A percentile compares a stretch with the other conserved stretches of the same genome.
These are phyloP conservation scores for Halichondria panicea DNA, from an alignment of 37 sponge, comb jelly and placozoan genomes.

Conservation along the genomic window DNA sequence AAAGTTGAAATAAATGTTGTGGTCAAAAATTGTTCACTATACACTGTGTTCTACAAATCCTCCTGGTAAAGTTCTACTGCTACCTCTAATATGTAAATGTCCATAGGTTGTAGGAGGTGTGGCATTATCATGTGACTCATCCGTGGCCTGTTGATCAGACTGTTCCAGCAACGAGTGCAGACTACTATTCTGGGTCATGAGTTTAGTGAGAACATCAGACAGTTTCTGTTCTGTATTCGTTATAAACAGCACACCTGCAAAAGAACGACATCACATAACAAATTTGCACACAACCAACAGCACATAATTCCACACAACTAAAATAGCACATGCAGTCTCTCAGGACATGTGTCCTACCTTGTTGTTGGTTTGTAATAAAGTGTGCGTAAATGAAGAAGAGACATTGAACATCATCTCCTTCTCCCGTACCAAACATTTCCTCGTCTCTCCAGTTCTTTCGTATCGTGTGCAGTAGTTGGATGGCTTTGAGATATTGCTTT, in stretches of 20 bases:
- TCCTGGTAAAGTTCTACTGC: background rate
- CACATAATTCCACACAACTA: background rate
- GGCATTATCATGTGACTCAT: slow-evolving; percentile 6
- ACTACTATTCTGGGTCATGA: slow-evolving; percentile 66
- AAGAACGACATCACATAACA: background rate
- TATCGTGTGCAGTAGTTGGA: slow-evolving; percentile 56
- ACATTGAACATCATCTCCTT: slow-evolving; percentile 70
- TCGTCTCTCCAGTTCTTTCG: slow-evolving; percentile 51
- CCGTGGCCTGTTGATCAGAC: too few species aligned
- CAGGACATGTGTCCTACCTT: slow-evolving; percentile 23
- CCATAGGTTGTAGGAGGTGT: background rate
- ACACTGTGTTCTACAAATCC: too few species aligned
- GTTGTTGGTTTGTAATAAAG: slow-evolving; percentile 34
- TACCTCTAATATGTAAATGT: background rate
- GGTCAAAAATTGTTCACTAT: too few species aligned
- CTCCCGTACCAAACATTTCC: slow-evolving; percentile 49
- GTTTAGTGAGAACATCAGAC: slow-evolving; percentile 52
- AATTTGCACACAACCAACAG: background rate
- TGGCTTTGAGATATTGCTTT: slow-evolving; percentile 27
- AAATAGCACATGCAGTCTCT: background rate
- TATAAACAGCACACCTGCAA: slow-evolving; percentile 50
- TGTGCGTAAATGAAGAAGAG: slow-evolving; percentile 69
- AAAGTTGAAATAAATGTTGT: too few species aligned
- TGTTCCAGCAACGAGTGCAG: slow-evolving; percentile 62
- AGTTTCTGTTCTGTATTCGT: slow-evolving; percentile 39